Evolutionary conservation across 92 coral and sea anemone species (phyloP).

Genomic region (Diadumene lineata): DNA sequence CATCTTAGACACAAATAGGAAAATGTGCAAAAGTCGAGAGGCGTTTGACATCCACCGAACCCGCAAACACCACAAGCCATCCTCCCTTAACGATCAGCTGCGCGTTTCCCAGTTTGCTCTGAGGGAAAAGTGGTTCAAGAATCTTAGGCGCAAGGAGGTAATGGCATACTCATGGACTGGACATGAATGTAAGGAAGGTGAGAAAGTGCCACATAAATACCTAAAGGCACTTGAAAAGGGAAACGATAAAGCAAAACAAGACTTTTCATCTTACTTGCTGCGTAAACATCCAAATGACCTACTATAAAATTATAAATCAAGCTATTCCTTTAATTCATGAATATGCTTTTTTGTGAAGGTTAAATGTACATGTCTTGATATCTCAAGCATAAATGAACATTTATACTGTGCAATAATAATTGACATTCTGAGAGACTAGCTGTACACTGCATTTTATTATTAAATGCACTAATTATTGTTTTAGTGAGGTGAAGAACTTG

Average conservation of each 20-base stretch:
- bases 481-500: too few relatives aligned
- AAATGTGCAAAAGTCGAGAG: slow-evolving; percentile 25
- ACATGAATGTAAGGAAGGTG: slow-evolving; percentile 29
- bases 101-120: slow-evolving; percentile 32
- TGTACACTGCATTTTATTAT: too few relatives aligned
- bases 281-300: slow-evolving; percentile 54
- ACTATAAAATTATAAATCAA: too few relatives aligned
- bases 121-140: slow-evolving; percentile 32
- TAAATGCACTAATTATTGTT: too few relatives aligned
- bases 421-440: too few relatives aligned
- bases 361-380: too few relatives aligned
- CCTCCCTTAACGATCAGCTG: slow-evolving; percentile 30
- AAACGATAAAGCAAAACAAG: slow-evolving; percentile 22
- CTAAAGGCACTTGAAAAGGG: slow-evolving; percentile 40
- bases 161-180: slow-evolving; percentile 43
- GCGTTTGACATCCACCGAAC: slow-evolving; percentile 43
- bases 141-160: background rate
- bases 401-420: too few relatives aligned
- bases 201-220: slow-evolving; percentile 33
- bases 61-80: slow-evolving; percentile 15
- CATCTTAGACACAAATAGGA: slow-evolving; percentile 28
- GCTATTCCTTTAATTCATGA: too few relatives aligned
- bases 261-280: slow-evolving; percentile 34
- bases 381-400: too few relatives aligned
- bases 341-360: too few relatives aligned